Evolutionary conservation across 2,113 vertebrate genomes (phyloP), one percentile per base, ranked within the genome.

Genomic region (Xiphophorus hellerii): DNA sequence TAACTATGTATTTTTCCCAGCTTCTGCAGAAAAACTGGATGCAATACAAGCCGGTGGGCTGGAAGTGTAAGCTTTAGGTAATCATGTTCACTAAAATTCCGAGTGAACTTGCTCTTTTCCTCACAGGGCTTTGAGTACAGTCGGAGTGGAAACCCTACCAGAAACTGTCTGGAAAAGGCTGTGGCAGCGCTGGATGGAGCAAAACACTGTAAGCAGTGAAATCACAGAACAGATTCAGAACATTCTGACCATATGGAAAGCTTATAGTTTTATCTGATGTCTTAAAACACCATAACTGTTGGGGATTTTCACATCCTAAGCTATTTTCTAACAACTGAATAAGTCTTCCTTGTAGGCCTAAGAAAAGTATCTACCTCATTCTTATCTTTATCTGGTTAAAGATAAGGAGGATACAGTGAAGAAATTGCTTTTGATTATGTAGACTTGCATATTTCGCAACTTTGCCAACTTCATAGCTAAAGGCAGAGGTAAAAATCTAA

Each of bases 91-190:
- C 39, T 42, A 9, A 10, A 1, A 13, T 66, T 27, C 22, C 10
- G 2, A 31, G 22, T 54, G 15, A 29, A 22, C 5, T 14, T 3
- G 6, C 9, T 35, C 5, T 7, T 60, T 3, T 78, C 70, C 13
- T 5, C 60, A 27, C 30, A 99, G 98, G 96, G 96, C 0, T 99
- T 94, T 86, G 96, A 96, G 0, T 99, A 99, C 73, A 95, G 94
- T 80, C 94, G 98, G 10, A 96, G 95, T 92, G 98, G 98, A 88
- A 99, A 99, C 85, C 98, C 98, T 0, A 98, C 95, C 2, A 93
- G 97, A 67, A 93, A 96, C 15, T 96, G 94, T 78, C 93, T 99
- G 69, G 97, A 99, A 83, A 96, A 93, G 85, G 96, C 93, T 0
- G 96, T 95, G 25, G 96, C 97, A 6, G 92, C 89, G 0, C 75